Conservation (phyloP, 2,113 vertebrate genomes). For the Felis chaus region DNA sequence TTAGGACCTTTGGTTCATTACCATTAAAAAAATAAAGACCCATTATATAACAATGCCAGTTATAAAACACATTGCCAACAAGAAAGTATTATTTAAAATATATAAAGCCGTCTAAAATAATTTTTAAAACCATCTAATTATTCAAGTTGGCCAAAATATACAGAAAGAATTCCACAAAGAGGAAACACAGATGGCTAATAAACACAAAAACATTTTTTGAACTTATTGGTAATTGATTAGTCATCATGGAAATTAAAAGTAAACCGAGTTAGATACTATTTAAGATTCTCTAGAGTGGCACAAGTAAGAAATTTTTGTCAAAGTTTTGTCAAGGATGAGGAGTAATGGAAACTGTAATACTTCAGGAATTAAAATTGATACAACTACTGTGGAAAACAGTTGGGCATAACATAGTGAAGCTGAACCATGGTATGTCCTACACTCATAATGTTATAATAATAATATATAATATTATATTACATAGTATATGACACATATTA, state of each 20-base stretch:
- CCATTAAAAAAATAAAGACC: not conserved
- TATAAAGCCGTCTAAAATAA: not conserved
- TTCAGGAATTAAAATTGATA: not conserved
- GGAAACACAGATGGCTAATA: not conserved
- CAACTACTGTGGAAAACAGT: not conserved
- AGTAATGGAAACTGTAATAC: not conserved
- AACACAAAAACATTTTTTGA: not conserved
- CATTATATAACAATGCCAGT: not conserved
- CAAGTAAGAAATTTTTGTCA: not conserved
- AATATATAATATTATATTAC: not conserved
- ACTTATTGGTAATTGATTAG: not conserved
- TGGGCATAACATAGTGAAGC: not conserved
- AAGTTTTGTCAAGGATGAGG: not conserved
- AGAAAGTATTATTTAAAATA: not conserved
- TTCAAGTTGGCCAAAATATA: not conserved
- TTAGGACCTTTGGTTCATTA: not conserved
- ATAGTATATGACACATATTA: not conserved
- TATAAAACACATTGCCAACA: not conserved
- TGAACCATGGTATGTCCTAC: not conserved
- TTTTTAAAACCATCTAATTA: not conserved
- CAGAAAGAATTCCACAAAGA: not conserved
- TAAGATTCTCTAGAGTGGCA: not conserved
- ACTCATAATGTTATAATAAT: not conserved
- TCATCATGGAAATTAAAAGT: not conserved
- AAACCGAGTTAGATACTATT: not conserved